Evolutionary conservation across 2,797 vertebrate genomes (phyloP).

Genomic region (Alcedo atthis): DNA sequence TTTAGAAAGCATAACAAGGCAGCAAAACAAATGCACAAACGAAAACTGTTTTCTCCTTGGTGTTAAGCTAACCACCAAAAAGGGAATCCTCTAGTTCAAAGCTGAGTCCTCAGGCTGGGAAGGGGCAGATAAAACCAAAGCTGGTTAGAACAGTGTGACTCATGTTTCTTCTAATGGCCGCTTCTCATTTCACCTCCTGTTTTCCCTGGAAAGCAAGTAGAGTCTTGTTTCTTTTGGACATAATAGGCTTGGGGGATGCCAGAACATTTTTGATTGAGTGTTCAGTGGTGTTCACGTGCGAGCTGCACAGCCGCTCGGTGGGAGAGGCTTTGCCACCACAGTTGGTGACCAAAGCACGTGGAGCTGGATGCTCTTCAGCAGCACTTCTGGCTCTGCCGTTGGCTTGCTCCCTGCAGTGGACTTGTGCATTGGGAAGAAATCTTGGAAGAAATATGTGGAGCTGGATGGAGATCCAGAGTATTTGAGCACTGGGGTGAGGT

Average conservation of each 20-base stretch:
- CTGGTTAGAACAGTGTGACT: background rate
- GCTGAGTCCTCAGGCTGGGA: background rate
- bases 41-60: background rate
- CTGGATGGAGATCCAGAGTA: background rate
- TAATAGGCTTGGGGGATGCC: background rate
- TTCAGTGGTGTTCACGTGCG: background rate
- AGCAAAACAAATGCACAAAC: background rate
- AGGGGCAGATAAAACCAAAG: background rate
- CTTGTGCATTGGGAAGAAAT: background rate
- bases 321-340: background rate
- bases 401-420: background rate
- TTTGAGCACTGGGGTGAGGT: background rate
- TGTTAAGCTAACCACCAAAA: background rate
- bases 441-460: background rate
- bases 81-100: background rate
- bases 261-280: background rate
- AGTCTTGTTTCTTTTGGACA: conserved; percentile 5
- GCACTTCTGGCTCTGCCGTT: background rate
- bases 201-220: conserved; percentile 28
- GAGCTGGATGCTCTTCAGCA: rapidly evolving
- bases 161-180: background rate
- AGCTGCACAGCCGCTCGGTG: rapidly evolving
- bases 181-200: conserved; percentile 39
- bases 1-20: background rate
- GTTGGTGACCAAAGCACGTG: rapidly evolving